Evolutionary conservation across 35 echinoderm and acorn worm species (phyloP).

Genomic region (Chiridota heheva): DNA sequence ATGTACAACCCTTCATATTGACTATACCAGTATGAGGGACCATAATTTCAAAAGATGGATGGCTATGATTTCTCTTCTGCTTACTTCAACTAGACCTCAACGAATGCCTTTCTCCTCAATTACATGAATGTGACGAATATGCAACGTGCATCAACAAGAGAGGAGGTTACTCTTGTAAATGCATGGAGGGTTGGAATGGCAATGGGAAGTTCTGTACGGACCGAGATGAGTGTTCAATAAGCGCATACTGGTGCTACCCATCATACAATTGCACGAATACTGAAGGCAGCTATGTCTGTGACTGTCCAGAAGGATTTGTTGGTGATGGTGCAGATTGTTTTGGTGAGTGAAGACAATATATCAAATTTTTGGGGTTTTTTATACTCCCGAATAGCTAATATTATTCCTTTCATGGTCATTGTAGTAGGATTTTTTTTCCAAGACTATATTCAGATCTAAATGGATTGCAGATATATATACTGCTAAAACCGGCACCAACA

Average conservation of each 20-base stretch:
- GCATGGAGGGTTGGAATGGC: slow-evolving; percentile 23
- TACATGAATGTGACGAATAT: neutral
- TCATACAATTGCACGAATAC: slow-evolving; percentile 27
- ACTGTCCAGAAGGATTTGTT: slow-evolving; percentile 25
- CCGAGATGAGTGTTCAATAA: slow-evolving; percentile 4
- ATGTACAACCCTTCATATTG: neutral
- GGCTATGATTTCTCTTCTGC: neutral
- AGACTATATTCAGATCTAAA: too few relatives aligned
- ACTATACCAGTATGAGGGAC: neutral
- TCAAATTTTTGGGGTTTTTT: neutral
- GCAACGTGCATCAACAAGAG: slow-evolving; percentile 1
- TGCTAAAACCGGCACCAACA: too few relatives aligned
- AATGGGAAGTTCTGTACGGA: slow-evolving; percentile 15
- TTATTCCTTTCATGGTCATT: too few relatives aligned
- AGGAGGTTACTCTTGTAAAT: slow-evolving; percentile 9
- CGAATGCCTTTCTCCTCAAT: slow-evolving; percentile 7
- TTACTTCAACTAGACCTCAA: neutral
- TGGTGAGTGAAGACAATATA: slow-evolving; percentile 27
- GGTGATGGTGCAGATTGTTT: slow-evolving; percentile 42
- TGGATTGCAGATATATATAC: too few relatives aligned
- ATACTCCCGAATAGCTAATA: neutral
- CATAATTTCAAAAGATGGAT: neutral
- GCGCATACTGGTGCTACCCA: slow-evolving; percentile 22
- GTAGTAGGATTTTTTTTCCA: too few relatives aligned
- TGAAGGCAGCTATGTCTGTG: slow-evolving; percentile 26